phyloP scores from a whole-genome alignment of 2,888 invertebrate species.

The Chrysodeixis includens region DNA sequence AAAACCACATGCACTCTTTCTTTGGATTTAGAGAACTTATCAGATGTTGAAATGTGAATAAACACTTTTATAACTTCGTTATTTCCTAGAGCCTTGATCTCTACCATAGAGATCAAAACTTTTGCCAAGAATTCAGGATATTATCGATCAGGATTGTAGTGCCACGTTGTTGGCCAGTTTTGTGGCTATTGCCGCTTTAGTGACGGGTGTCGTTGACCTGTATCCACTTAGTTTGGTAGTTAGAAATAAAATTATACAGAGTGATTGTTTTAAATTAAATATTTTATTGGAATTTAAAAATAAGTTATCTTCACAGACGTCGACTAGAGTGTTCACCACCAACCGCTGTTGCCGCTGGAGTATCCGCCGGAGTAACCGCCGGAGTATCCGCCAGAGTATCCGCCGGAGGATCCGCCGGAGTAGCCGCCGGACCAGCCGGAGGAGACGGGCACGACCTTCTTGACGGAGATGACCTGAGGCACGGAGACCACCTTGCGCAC shows the following conservation, averaged over 20 bases:
- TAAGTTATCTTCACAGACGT: conserved; percentile 17
- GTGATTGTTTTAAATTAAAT: conserved; percentile 9
- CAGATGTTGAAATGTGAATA: no score
- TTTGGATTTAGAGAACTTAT: no score
- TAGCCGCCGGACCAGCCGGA: conserved; percentile 32
- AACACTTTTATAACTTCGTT: no score
- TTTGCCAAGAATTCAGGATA: no score
- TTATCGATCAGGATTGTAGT: no score
- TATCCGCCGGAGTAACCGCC: conserved; percentile 18
- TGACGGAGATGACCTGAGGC: conserved; percentile 72
- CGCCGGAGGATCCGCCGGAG: conserved; percentile 30
- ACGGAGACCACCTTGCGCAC: conserved; percentile 72
- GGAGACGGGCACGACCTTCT: conserved; percentile 65
- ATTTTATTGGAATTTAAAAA: conserved; percentile 26
- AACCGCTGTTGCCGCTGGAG: conserved; percentile 39
- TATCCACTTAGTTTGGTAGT: neutral
- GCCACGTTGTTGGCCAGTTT: no score
- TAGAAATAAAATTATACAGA: conserved; percentile 3
- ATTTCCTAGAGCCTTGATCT: no score
- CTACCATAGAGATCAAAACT: no score
- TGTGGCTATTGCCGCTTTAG: no score
- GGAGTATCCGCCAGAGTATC: conserved; percentile 30
- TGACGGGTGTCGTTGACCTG: no score
- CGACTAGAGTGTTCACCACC: conserved; percentile 54
- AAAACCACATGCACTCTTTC: no score